Evolutionary conservation across 1,140 invertebrate genomes (phyloP).

Genomic region (Ectropis grisescens): DNA sequence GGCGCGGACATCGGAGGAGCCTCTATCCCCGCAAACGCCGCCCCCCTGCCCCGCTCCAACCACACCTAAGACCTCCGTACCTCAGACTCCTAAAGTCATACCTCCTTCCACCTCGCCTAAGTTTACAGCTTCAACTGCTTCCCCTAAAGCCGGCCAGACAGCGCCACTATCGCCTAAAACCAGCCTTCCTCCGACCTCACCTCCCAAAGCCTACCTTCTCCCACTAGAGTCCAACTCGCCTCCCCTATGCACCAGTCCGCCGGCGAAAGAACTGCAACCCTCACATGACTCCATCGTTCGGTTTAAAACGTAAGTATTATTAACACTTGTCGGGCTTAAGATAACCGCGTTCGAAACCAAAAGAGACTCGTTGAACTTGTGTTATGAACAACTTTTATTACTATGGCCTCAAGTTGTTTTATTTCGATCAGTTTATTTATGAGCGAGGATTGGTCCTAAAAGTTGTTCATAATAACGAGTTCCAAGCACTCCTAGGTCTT

Average conservation of each 20-base stretch:
- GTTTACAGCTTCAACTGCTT: conserved; percentile 1
- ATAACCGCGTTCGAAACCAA: not conserved
- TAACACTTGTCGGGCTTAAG: conserved; percentile 1
- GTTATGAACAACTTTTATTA: not conserved
- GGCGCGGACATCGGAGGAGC: conserved; percentile 53
- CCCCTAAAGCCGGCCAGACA: not conserved
- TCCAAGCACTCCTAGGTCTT: too few relatives aligned
- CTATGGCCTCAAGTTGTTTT: too few relatives aligned
- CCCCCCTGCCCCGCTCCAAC: conserved; percentile 16
- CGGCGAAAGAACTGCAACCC: conserved; percentile 43
- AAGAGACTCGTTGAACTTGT: not conserved
- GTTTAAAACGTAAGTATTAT: conserved; percentile 68
- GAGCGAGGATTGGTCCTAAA: too few relatives aligned
- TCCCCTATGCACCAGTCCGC: conserved; percentile 54
- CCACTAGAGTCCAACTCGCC: conserved; percentile 42
- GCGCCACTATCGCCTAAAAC: not conserved
- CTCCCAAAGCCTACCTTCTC: not conserved
- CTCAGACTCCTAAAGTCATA: conserved; percentile 17
- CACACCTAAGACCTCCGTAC: conserved; percentile 13
- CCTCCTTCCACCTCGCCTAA: conserved; percentile 21
- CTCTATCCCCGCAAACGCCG: conserved; percentile 47
- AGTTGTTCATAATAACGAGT: too few relatives aligned
- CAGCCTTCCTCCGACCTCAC: not conserved
- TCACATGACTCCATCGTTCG: conserved; percentile 51
- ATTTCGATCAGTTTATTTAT: too few relatives aligned